Evolutionary conservation across 1,140 invertebrate species (phyloP), one percentile per base, ranked within the genome.

Genomic region (Platorchestia sp.): DNA sequence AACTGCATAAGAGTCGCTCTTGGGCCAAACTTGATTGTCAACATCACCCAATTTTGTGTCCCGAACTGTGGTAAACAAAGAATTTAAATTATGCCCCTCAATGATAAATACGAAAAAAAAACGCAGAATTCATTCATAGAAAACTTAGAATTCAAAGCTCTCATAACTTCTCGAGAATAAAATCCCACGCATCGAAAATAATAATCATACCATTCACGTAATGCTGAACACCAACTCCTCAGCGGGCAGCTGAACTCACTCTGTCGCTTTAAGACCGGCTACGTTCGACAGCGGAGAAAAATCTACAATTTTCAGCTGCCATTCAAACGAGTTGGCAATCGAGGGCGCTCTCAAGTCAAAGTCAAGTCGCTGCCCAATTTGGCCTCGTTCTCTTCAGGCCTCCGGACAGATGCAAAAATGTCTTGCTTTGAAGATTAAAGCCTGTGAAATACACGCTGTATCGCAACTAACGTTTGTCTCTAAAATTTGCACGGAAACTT

Each of bases 301-400:
- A 75, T 75, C 27, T 27, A 75, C 59, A 75, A 75, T 10, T 75
- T 75, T 36, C 59, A 75, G 59, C 59, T 36, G 47, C 1, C 59
- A 75, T 36, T 75, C 27, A 14, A 27, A 27, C 59, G 59, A 10
- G 3, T 75, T 75, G 1, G 1, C 59, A 36, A 75, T 75, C 59
- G 59, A 75, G 59, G 59, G 3, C 59, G 59, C 59, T 75, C 59
- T 75, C 59, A 75, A 27, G 59, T 75, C 59, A 75, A 75, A 10
- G 59, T 75, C 59, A 75, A 75, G 59, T 75, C 59, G 59, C 59
- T 75, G 59, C 59, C 59, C 59, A 75, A 75, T 75, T 75, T 75
- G 36, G 27, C 10, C 59, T 75, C 59, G 27, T 14, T 27, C 59
- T 75, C 59, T 75, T 75, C 59, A 75, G 59, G 59, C 59, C 59